Evolutionary conservation across 2,797 vertebrate genomes (phyloP).

Genomic region (Oreochromis mossambicus): DNA sequence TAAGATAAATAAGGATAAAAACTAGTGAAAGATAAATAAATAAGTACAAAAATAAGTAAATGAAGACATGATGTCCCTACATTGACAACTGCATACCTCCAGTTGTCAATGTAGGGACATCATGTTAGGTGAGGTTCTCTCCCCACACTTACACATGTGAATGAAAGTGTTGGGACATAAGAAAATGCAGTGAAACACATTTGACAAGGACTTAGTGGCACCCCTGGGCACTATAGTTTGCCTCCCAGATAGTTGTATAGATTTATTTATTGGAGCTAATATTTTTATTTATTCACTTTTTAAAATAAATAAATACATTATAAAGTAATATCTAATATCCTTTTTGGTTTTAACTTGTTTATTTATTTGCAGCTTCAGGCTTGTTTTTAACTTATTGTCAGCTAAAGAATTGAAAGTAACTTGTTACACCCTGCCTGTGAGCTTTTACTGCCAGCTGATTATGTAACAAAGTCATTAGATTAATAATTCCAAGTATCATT

Average conservation of each 20-base stretch:
- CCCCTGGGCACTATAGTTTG: neutral
- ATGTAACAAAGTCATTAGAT: neutral
- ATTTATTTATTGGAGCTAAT: neutral
- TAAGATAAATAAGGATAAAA: neutral
- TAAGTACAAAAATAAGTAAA: neutral
- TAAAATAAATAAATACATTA: neutral
- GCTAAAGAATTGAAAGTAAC: neutral
- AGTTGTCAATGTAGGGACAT: neutral
- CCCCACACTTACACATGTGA: neutral
- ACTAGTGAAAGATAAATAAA: neutral
- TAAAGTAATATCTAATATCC: neutral
- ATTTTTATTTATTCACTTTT: neutral
- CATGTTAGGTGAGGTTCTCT: neutral
- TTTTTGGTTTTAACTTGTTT: neutral
- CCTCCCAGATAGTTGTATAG: neutral
- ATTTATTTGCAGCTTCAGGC: neutral
- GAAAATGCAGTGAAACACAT: neutral
- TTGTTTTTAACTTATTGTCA: neutral
- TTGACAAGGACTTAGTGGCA: neutral
- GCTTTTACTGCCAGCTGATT: neutral
- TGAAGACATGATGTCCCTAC: too few species aligned
- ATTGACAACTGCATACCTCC: too few species aligned
- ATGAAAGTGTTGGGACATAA: neutral
- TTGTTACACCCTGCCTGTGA: neutral
- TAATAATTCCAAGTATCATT: neutral